phyloP scores from a whole-genome alignment of 2,888 invertebrate species.

The Erebia epiphron region DNA sequence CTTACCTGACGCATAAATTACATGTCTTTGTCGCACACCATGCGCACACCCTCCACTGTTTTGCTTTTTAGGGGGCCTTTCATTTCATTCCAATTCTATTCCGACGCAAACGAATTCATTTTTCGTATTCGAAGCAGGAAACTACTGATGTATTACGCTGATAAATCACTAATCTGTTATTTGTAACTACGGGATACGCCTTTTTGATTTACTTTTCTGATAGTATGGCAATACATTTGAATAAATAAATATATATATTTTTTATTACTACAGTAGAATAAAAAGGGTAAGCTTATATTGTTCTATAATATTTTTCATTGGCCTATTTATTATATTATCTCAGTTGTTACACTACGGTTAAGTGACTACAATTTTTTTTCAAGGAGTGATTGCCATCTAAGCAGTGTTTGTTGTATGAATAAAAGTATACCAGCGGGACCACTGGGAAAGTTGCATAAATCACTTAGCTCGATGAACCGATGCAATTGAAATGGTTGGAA shows the following conservation, averaged over 20 bases:
- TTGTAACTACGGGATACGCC: conserved; percentile 57
- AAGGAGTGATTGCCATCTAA: neutral
- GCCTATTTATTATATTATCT: conserved; percentile 1
- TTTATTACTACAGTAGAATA: neutral
- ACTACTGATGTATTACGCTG: conserved; percentile 67
- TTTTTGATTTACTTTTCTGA: conserved; percentile 37
- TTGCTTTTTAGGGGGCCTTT: conserved; percentile 68
- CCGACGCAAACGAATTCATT: conserved; percentile 72
- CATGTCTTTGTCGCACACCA: neutral
- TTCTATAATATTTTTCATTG: neutral
- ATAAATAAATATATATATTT: conserved; percentile 23
- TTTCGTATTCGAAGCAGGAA: conserved; percentile 64
- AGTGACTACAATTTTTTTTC: neutral
- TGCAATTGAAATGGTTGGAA: no score
- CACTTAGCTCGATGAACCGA: no score
- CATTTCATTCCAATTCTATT: conserved; percentile 79
- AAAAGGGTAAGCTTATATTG: conserved; percentile 3
- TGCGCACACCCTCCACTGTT: conserved; percentile 56
- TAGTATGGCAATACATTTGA: conserved; percentile 24
- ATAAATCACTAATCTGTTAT: conserved; percentile 68
- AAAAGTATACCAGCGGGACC: no score
- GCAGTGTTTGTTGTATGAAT: no score
- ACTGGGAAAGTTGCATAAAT: no score
- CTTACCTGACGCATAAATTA: neutral
- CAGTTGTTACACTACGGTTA: neutral